Evolutionary conservation across 2,797 vertebrate species (phyloP), one percentile per base, ranked within the genome.

Genomic region (Spea hammondii): DNA sequence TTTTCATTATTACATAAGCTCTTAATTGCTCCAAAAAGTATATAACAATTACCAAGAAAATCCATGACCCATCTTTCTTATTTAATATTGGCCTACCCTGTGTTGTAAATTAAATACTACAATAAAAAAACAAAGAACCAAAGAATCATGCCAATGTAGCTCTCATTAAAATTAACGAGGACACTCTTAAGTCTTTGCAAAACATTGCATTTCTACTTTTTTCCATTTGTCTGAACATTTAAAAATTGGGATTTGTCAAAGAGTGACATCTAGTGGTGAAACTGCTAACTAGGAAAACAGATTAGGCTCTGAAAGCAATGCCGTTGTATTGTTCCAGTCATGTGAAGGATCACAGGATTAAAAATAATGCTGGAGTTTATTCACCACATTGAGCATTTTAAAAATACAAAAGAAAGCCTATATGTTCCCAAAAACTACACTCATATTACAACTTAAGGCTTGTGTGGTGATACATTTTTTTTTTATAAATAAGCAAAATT

Each of bases 231-330:
- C 5, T 70, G 12, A 6, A 12, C 4, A 51, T 77, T n/a, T 51
- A 69, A n/a, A 4, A 64, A 62, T 55, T 62, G 74, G 74, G 55
- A 73, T 82, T 77, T 82, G 65, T 60, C 75, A 77, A 74, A 82
- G 53, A 82, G 64, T 72, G 79, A 73, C 79, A 82, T 82, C 79
- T 82, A 77, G 79, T 82, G 79, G 74, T 4, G n/a, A 47, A 72
- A 11, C 8, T 8, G 46, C 13, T 44, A 77, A 82, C 70, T 76
- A 68, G 14, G 32, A 45, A 5, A 9, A 10, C 7, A 12, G 44
- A 8, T 12, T 65, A 5, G 12, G 46, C 8, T 9, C 46, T 65
- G 7, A 65, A 10, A 47, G 11, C 32, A 53, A 53, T 53, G 51
- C 51, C 6, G 51, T 32, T 32, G 32, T 32, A 32, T 32, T 32